Evolutionary conservation across 2,797 vertebrate genomes (phyloP), one percentile per base, ranked within the genome.

Genomic region (Sebastiscus albofasciatus): DNA sequence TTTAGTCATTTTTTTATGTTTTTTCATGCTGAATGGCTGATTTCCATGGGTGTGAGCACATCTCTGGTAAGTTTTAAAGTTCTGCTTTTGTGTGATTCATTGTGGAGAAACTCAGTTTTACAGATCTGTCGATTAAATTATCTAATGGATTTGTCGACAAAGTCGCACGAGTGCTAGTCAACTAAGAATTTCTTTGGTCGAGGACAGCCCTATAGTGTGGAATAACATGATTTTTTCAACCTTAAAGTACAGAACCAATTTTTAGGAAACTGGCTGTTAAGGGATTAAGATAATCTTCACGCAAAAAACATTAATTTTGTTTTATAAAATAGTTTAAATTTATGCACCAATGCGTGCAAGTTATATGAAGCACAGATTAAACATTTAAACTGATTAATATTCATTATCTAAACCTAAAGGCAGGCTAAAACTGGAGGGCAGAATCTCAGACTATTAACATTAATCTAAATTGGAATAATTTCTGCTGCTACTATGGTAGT

Each of bases 301-400:
- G 5, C 8, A 49, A 68, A 62, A 52, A 64, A 26, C 4, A 29
- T 68, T 8, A 14, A 34, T 69, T 71, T 56, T 13, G 12, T 61
- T 6, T 33, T 78, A 18, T 10, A 72, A 81, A 59, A 16, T 66
- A 4, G 79, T 75, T 76, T 42, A 18, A 49, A 67, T 79, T 18
- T 49, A 75, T 77, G n/a, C 62, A 76, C 27, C 2, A 24, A 12
- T 65, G 61, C 22, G 58, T 60, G 81, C 65, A 60, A 68, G 29
- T 77, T 54, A 58, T n/a, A 65, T 8, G n/a, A 69, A 36, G 68
- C 73, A 77, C 71, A 42, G 65, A 79, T 82, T 62, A 71, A 83
- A 75, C 68, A 27, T 54, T 72, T 61, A 75, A 46, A 65, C 4
- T 36, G 26, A 59, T 76, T 77, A 6, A 46, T 75, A 75, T 84